phyloP scores from a whole-genome alignment of 2,888 invertebrate species.

The Bruchidius siliquastri region DNA sequence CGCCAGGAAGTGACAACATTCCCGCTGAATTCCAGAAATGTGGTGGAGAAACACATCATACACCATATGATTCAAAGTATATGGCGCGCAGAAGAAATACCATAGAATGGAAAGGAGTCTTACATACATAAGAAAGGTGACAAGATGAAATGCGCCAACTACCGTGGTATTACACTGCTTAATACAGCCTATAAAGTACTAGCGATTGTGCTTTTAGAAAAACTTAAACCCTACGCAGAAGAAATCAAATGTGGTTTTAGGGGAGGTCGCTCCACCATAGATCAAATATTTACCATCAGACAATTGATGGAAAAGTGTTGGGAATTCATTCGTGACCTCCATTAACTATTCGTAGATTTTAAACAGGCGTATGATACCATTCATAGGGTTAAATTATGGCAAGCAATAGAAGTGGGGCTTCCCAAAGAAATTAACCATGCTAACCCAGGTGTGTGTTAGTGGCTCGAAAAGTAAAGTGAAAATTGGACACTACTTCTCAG shows the following conservation, averaged over 20 bases:
- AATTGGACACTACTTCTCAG: slow-evolving; percentile 7
- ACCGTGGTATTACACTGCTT: too few relatives aligned
- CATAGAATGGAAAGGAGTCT: too few relatives aligned
- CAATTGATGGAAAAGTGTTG: slow-evolving; percentile 14
- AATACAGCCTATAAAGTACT: too few relatives aligned
- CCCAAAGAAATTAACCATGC: slow-evolving; percentile 10
- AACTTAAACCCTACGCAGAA: slow-evolving; percentile 1
- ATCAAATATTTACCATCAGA: slow-evolving; percentile 3
- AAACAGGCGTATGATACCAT: slow-evolving; percentile 17
- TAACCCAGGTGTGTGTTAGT: slow-evolving; percentile 11
- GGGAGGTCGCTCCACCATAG: neutral
- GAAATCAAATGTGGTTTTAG: neutral
- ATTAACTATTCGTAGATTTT: slow-evolving; percentile 18
- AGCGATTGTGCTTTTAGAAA: neutral
- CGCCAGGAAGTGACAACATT: too few relatives aligned
- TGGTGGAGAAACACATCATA: too few relatives aligned
- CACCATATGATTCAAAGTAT: too few relatives aligned
- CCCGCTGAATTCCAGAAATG: too few relatives aligned
- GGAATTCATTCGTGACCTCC: slow-evolving; percentile 13
- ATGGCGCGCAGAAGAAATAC: too few relatives aligned
- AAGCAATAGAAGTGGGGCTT: slow-evolving; percentile 15
- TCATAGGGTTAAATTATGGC: slow-evolving; percentile 9
- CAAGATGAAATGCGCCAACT: too few relatives aligned
- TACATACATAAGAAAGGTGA: too few relatives aligned
- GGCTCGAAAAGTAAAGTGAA: slow-evolving; percentile 5